Conservation (phyloP, 2,113 vertebrate species). For the Pelodiscus sinensis region DNA sequence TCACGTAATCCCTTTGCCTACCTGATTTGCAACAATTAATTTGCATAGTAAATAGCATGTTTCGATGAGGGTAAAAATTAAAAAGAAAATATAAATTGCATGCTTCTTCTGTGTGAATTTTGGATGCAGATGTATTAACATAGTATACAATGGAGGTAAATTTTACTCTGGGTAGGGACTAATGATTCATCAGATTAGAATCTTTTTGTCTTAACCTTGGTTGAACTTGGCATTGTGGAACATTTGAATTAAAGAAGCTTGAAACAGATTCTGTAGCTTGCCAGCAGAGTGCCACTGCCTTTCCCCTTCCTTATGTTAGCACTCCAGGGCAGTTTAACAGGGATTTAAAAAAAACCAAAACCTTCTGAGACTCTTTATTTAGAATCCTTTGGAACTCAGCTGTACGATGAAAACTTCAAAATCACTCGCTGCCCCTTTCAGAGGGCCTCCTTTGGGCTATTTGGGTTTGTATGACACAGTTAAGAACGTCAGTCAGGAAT, state of each 20-base stretch:
- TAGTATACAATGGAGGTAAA: neutral
- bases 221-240: neutral
- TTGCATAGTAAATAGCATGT: conserved; percentile 38
- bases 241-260: neutral
- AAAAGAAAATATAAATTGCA: neutral
- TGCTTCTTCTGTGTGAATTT: neutral
- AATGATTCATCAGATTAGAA: neutral
- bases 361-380: neutral
- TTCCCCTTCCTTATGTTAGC: neutral
- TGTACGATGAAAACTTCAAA: neutral
- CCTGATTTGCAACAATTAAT: conserved; percentile 37
- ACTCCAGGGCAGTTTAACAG: neutral
- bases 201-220: neutral
- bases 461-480: neutral
- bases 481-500: neutral
- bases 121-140: neutral
- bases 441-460: neutral
- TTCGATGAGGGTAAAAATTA: conserved; percentile 35
- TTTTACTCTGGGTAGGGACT: neutral
- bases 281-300: neutral
- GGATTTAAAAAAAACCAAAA: neutral
- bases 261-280: neutral
- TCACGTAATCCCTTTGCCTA: conserved; percentile 48
- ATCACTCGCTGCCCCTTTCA: neutral
- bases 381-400: neutral